These are phyloP conservation scores for Tenthredo mesomela DNA, from an alignment of 2,888 invertebrate genomes.

Conservation along the genomic window DNA sequence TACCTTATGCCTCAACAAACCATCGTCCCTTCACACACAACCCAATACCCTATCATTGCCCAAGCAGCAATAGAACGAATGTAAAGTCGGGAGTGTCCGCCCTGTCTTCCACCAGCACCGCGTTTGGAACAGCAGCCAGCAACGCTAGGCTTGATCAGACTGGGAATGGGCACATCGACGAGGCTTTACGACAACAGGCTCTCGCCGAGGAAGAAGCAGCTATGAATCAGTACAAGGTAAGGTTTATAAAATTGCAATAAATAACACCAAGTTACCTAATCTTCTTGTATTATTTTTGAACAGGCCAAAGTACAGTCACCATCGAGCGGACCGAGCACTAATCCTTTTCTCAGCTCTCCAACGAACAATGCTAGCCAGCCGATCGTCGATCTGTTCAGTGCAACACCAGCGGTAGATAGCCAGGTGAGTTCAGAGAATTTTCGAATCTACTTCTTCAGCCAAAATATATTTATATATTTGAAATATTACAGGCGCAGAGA, in stretches of 20 bases:
- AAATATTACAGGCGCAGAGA: slow-evolving; percentile 77
- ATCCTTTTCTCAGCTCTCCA: slow-evolving; percentile 91
- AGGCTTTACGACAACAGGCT: slow-evolving; percentile 90
- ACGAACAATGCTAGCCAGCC: slow-evolving; percentile 79
- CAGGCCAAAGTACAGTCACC: slow-evolving; percentile 91
- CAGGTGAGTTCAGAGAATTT: slow-evolving; percentile 65
- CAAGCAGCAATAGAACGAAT: slow-evolving; percentile 90
- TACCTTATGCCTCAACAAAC: slow-evolving; percentile 8
- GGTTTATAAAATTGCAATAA: slow-evolving; percentile 38
- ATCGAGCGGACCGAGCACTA: slow-evolving; percentile 85
- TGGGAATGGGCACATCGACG: slow-evolving; percentile 89
- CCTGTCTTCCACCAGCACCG: slow-evolving; percentile 92
- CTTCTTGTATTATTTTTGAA: slow-evolving; percentile 57
- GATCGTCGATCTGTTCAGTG: slow-evolving; percentile 91
- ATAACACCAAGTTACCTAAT: slow-evolving; percentile 35
- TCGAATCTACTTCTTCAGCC: neutral
- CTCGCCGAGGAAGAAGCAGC: slow-evolving; percentile 98
- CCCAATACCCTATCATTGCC: slow-evolving; percentile 65
- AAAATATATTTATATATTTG: neutral
- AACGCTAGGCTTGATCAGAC: slow-evolving; percentile 85
- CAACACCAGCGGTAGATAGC: slow-evolving; percentile 77
- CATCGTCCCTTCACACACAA: slow-evolving; percentile 45
- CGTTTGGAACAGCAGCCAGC: slow-evolving; percentile 91
- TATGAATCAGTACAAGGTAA: slow-evolving; percentile 96
- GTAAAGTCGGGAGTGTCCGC: slow-evolving; percentile 94